These are phyloP conservation scores for Hoplias malabaricus DNA, from an alignment of 2,113 vertebrate genomes.

Conservation along the genomic window DNA sequence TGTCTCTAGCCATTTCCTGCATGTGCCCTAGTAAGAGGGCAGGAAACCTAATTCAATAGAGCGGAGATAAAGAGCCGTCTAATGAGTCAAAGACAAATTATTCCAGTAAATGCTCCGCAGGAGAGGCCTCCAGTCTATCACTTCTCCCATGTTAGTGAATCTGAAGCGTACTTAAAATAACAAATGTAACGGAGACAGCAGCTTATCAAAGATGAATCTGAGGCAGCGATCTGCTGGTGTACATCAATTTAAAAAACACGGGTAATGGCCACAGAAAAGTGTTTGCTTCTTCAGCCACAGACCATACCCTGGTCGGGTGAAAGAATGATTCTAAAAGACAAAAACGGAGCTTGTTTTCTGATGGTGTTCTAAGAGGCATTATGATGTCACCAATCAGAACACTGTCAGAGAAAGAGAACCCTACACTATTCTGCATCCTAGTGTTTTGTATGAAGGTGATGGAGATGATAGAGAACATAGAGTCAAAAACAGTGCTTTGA, in stretches of 20 bases:
- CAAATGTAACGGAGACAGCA: background rate
- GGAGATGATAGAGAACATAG: background rate
- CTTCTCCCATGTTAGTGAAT: background rate
- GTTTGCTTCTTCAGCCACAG: background rate
- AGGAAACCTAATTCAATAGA: slow-evolving; percentile 35
- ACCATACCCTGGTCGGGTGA: background rate
- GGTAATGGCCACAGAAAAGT: background rate
- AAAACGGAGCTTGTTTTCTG: background rate
- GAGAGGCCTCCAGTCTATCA: background rate
- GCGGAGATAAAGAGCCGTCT: slow-evolving; percentile 19
- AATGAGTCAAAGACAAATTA: slow-evolving; percentile 11
- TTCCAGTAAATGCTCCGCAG: background rate
- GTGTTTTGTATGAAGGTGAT: background rate
- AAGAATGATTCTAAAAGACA: background rate
- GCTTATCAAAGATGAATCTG: background rate
- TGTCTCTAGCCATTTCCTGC: slow-evolving; percentile 31
- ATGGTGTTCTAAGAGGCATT: background rate
- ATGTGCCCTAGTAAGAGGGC: slow-evolving; percentile 2
- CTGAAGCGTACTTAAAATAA: background rate
- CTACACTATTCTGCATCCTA: background rate
- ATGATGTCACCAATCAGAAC: background rate
- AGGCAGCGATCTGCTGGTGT: background rate
- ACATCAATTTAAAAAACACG: background rate
- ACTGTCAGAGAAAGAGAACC: no score
- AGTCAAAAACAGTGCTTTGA: background rate